Conservation (phyloP, 2,888 invertebrate genomes). For the Palloptera scutellata region DNA sequence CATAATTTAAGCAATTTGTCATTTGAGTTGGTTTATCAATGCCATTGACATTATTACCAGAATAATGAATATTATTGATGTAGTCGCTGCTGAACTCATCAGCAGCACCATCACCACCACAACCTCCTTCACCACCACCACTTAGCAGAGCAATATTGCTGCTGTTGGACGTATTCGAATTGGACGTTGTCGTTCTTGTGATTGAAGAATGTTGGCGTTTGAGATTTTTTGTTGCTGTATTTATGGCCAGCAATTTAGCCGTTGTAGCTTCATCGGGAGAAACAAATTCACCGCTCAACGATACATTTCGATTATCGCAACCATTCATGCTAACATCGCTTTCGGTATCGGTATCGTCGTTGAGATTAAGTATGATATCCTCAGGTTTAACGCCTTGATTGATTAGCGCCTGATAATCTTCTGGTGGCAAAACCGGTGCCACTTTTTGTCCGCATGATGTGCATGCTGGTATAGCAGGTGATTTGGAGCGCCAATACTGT, state of each 20-base stretch:
- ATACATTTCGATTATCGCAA: constrained; percentile 40
- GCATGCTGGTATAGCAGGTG: constrained; percentile 80
- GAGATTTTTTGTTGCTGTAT: constrained; percentile 55
- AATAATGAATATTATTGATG: not conserved
- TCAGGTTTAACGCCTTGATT: constrained; percentile 70
- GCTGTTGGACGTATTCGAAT: constrained; percentile 16
- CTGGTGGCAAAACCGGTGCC: constrained; percentile 65
- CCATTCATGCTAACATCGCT: constrained; percentile 46
- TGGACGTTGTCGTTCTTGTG: constrained; percentile 30
- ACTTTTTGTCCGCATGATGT: constrained; percentile 76
- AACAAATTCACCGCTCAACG: constrained; percentile 47
- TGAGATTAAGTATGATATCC: constrained; percentile 61
- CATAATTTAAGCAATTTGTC: constrained; percentile 31
- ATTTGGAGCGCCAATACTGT: constrained; percentile 90
- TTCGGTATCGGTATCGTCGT: constrained; percentile 57
- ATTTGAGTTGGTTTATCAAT: constrained; percentile 31
- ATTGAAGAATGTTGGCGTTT: constrained; percentile 51
- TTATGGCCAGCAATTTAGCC: constrained; percentile 58
- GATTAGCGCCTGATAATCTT: constrained; percentile 70
- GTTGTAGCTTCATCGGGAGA: constrained; percentile 61
- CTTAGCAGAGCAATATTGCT: constrained; percentile 2
- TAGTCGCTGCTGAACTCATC: not conserved
- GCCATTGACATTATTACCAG: not conserved
- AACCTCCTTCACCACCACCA: too few relatives aligned
- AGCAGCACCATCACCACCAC: too few relatives aligned